These are phyloP conservation scores for Ceryle rudis DNA, from an alignment of 2,797 vertebrate genomes.

Conservation along the genomic window DNA sequence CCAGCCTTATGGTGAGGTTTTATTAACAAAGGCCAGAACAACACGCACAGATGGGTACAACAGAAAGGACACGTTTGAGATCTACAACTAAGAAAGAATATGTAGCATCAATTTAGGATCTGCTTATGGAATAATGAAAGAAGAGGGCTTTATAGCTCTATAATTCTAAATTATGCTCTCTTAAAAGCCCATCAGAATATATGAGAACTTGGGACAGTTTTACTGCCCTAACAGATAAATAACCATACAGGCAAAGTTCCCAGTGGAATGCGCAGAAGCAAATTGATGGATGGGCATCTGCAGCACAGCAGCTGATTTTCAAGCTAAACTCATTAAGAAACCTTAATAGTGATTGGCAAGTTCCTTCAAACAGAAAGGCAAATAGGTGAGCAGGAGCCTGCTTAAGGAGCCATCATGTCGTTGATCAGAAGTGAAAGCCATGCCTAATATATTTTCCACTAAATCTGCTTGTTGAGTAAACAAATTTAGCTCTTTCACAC, in stretches of 20 bases:
- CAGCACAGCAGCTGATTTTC: neutral
- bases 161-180: conserved; percentile 42
- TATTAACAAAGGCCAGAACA: neutral
- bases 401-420: neutral
- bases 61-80: neutral
- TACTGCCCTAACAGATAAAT: conserved; percentile 55
- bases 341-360: conserved; percentile 55
- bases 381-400: conserved; percentile 15
- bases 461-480: conserved; percentile 47
- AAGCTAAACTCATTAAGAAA: conserved; percentile 48
- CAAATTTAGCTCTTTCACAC: conserved; percentile 4
- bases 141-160: conserved; percentile 33
- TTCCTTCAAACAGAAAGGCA: conserved; percentile 3
- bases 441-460: conserved; percentile 53
- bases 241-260: neutral
- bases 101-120: conserved; percentile 6
- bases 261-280: neutral
- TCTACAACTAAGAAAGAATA: conserved; percentile 19
- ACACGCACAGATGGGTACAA: neutral
- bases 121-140: conserved; percentile 46
- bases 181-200: conserved; percentile 48
- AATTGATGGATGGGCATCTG: conserved; percentile 27
- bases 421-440: conserved; percentile 57
- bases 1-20: neutral
- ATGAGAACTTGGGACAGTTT: conserved; percentile 29